phyloP scores from a whole-genome alignment of 2,888 invertebrate species.

The Ectobius pallidus region DNA sequence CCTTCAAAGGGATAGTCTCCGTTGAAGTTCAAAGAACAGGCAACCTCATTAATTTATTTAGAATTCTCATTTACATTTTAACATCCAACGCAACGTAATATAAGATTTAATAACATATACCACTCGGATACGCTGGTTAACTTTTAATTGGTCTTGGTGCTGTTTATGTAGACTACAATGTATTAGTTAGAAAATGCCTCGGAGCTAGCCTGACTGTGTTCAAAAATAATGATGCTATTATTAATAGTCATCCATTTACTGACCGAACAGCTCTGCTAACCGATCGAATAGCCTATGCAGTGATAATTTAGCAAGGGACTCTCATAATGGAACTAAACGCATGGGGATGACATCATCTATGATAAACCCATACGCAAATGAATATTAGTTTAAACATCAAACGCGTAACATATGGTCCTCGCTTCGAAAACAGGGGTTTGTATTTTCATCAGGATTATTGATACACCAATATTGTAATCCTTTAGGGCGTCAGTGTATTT shows the following conservation, averaged over 20 bases:
- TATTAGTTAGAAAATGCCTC: neutral
- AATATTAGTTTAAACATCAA: constrained; percentile 28
- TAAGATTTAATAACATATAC: too few relatives aligned
- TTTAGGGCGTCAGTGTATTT: too few relatives aligned
- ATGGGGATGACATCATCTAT: neutral
- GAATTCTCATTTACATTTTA: too few relatives aligned
- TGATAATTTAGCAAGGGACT: constrained; percentile 12
- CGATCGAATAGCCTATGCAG: constrained; percentile 24
- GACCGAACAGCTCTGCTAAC: neutral
- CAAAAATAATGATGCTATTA: constrained; percentile 18
- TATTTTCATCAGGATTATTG: too few relatives aligned
- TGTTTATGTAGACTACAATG: neutral
- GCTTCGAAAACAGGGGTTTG: neutral
- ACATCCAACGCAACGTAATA: too few relatives aligned
- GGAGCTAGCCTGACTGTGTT: neutral
- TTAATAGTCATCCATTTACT: constrained; percentile 10
- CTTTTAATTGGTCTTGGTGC: neutral
- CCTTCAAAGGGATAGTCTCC: too few relatives aligned
- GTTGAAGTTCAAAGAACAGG: too few relatives aligned
- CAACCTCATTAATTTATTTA: too few relatives aligned
- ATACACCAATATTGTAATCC: too few relatives aligned
- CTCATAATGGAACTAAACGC: constrained; percentile 1
- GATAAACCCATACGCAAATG: constrained; percentile 11
- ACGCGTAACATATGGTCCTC: constrained; percentile 15
- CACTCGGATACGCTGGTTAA: neutral